A percentile compares a stretch with the other conserved stretches of the same genome.
Evolutionary conservation across 2,797 vertebrate genomes (phyloP).

Genomic region (Pitangus sulphuratus): DNA sequence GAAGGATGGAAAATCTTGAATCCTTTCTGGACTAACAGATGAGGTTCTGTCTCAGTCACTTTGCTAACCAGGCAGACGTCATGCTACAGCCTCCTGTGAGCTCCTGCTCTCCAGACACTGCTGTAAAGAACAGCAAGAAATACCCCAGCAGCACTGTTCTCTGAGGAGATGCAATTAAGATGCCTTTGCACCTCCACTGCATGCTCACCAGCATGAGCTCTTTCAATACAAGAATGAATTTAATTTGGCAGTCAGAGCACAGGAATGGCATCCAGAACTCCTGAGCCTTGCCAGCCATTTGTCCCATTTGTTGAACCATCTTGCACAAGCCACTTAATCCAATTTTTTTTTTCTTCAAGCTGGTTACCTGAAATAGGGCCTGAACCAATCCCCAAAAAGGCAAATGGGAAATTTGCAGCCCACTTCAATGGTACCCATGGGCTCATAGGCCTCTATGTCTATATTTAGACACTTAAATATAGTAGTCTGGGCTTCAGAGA

Average conservation of each 20-base stretch:
- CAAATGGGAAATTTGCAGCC: slow-evolving; percentile 53
- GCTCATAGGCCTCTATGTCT: neutral
- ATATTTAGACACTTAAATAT: slow-evolving; percentile 54
- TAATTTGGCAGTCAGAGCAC: neutral
- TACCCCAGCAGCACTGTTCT: neutral
- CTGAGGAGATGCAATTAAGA: neutral
- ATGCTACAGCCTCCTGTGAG: neutral
- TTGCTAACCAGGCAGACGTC: neutral
- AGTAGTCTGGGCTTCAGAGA: slow-evolving; percentile 38
- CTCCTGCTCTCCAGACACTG: neutral
- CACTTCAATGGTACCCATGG: neutral
- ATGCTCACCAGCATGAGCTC: neutral
- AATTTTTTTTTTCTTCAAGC: neutral
- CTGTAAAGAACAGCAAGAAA: neutral
- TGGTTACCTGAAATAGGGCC: slow-evolving; percentile 61
- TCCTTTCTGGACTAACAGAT: neutral
- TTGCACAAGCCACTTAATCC: slow-evolving; percentile 29
- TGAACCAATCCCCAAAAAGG: slow-evolving; percentile 23
- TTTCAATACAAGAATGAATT: neutral
- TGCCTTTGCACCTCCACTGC: neutral
- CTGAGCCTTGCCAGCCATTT: slow-evolving; percentile 49
- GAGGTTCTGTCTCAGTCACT: neutral
- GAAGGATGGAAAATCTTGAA: neutral
- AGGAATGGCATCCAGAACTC: slow-evolving; percentile 61
- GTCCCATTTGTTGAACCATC: slow-evolving; percentile 54